phyloP scores from a whole-genome alignment of 2,113 vertebrate species.

The Sarotherodon lohbergeri region DNA sequence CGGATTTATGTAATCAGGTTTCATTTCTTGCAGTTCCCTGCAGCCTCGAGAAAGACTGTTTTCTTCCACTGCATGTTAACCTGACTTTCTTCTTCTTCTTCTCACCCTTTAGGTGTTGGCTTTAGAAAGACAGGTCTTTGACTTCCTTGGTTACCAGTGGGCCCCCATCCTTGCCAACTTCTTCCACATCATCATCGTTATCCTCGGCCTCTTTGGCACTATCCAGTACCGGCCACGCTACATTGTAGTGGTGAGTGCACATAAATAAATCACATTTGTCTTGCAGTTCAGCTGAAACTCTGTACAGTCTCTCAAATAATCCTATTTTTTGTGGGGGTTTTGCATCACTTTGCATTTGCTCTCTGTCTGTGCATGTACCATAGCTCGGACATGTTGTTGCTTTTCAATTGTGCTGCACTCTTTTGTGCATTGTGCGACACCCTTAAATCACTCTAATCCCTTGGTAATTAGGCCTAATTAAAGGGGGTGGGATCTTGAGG shows the following conservation, averaged over 20 bases:
- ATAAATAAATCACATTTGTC: neutral
- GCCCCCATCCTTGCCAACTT: conserved; percentile 90
- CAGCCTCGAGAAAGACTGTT: neutral
- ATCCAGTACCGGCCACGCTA: conserved; percentile 85
- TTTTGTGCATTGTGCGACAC: conserved; percentile 37
- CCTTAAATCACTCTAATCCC: conserved; percentile 63
- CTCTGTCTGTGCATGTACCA: neutral
- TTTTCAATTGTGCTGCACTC: conserved; percentile 10
- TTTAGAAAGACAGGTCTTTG: conserved; percentile 87
- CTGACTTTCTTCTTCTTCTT: neutral
- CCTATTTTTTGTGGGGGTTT: neutral
- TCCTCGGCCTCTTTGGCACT: conserved; percentile 89
- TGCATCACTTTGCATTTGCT: conserved; percentile 5
- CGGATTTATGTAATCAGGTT: neutral
- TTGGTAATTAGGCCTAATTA: conserved; percentile 63
- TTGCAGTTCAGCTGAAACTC: neutral
- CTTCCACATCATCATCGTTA: conserved; percentile 84
- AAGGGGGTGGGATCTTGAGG: conserved; percentile 2
- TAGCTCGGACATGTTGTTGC: neutral
- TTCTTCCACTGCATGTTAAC: neutral
- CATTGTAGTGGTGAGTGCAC: conserved; percentile 78
- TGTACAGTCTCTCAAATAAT: neutral
- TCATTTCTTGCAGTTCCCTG: neutral
- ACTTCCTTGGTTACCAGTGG: conserved; percentile 93
- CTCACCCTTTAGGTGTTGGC: conserved; percentile 73